Evolutionary conservation across 2,113 vertebrate species (phyloP).

Genomic region (Pitta sordida): DNA sequence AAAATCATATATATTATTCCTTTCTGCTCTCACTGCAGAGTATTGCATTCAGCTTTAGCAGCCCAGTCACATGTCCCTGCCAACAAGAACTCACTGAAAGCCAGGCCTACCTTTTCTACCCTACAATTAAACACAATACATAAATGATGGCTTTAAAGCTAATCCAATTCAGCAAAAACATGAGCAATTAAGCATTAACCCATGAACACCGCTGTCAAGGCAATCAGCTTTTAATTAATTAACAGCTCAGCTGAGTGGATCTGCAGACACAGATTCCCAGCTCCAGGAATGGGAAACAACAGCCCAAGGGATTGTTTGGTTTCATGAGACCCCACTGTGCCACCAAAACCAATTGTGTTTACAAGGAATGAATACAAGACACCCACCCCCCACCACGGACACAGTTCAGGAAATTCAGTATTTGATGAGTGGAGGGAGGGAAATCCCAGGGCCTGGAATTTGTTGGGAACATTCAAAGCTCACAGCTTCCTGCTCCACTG

Average conservation of each 20-base stretch:
- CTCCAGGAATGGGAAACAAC: background rate
- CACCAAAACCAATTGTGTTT: background rate
- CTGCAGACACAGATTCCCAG: background rate
- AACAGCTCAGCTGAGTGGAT: background rate
- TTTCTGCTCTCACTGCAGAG: background rate
- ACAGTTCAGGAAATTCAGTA: background rate
- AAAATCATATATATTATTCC: background rate
- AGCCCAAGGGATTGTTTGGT: background rate
- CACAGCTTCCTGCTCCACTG: background rate
- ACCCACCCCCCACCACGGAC: background rate
- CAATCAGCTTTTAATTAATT: background rate
- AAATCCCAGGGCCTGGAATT: background rate
- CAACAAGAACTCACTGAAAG: background rate
- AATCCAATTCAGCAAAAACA: background rate
- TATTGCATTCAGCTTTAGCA: background rate
- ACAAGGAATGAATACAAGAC: background rate
- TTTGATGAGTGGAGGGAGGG: rapidly evolving
- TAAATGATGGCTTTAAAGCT: background rate
- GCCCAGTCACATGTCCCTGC: background rate
- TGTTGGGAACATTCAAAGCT: background rate
- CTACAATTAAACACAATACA: background rate
- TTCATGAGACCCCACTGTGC: background rate
- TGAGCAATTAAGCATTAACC: background rate
- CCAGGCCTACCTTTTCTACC: background rate
- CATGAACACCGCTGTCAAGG: background rate